phyloP scores from a whole-genome alignment of 2,113 vertebrate species.

The Scatophagus argus region DNA sequence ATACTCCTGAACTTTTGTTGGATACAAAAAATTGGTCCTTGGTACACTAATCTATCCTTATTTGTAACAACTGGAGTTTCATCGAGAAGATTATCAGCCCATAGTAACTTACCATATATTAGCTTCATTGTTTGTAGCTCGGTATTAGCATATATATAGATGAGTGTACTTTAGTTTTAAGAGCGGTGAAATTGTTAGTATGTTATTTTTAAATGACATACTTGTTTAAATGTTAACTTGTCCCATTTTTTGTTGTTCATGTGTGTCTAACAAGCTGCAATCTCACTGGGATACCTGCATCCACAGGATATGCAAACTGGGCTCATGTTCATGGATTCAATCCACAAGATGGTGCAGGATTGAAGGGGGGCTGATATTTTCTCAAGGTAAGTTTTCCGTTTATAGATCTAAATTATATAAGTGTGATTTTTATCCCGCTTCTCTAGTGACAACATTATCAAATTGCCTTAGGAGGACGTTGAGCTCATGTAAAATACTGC shows the following conservation, averaged over 20 bases:
- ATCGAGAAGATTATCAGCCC: neutral
- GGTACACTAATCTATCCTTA: too few species aligned
- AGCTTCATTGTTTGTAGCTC: too few species aligned
- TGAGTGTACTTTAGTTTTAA: too few species aligned
- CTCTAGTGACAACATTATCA: neutral
- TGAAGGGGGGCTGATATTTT: neutral
- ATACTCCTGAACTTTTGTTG: neutral
- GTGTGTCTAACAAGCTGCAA: neutral
- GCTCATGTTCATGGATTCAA: neutral
- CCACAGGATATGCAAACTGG: neutral
- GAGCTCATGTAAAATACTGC: neutral
- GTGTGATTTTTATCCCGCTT: neutral
- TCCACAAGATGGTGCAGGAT: neutral
- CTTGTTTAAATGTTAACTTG: neutral
- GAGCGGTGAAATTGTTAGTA: neutral
- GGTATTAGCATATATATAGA: too few species aligned
- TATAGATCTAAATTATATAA: neutral
- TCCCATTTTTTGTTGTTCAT: neutral
- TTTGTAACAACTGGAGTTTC: neutral
- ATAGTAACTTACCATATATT: too few species aligned
- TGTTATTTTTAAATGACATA: neutral
- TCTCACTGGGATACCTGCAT: neutral
- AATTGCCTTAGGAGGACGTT: too few species aligned
- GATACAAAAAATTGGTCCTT: too few species aligned
- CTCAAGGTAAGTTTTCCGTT: neutral